Percentiles rank a stretch among this genome's conserved stretches.
Conservation (phyloP, 64 coral and sea anemone species). For the Montipora capricornis region DNA sequence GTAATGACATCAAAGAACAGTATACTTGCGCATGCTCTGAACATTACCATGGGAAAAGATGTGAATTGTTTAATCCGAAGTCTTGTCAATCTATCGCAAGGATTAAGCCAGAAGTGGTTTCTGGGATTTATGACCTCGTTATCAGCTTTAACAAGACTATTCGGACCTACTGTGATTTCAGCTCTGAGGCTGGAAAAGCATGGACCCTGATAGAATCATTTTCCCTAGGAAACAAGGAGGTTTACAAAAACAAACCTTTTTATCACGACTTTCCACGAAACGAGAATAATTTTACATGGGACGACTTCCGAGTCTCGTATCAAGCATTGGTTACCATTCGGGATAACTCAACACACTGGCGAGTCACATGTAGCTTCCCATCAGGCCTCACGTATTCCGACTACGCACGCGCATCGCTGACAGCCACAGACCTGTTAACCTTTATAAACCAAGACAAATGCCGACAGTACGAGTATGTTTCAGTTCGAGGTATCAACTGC, state of each 20-base stretch:
- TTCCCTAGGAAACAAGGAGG: constrained; percentile 13
- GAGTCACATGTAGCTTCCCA: constrained; percentile 26
- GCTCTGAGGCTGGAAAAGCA: neutral
- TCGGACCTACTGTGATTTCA: constrained; percentile 34
- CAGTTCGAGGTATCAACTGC: constrained; percentile 34
- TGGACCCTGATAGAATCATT: constrained; percentile 73
- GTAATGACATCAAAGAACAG: constrained; percentile 16
- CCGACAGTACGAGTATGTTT: constrained; percentile 9
- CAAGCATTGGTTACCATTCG: constrained; percentile 31
- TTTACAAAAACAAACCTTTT: constrained; percentile 31
- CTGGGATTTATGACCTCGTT: constrained; percentile 15
- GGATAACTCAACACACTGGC: constrained; percentile 42
- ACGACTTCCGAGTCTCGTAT: neutral
- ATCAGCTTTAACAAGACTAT: neutral
- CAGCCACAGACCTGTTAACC: constrained; percentile 6
- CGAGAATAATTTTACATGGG: constrained; percentile 24
- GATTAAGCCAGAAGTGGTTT: neutral
- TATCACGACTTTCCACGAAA: constrained; percentile 26
- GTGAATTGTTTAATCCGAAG: constrained; percentile 10
- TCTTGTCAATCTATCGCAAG: constrained; percentile 12
- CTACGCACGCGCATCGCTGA: constrained; percentile 33
- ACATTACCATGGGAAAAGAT: constrained; percentile 29
- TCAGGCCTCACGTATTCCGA: constrained; percentile 16
- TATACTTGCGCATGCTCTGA: constrained; percentile 44
- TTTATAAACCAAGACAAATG: constrained; percentile 30